Base-by-base conservation (phyloP, 2,888 invertebrate genomes). In the Psococerastis gibbosa region DNA sequence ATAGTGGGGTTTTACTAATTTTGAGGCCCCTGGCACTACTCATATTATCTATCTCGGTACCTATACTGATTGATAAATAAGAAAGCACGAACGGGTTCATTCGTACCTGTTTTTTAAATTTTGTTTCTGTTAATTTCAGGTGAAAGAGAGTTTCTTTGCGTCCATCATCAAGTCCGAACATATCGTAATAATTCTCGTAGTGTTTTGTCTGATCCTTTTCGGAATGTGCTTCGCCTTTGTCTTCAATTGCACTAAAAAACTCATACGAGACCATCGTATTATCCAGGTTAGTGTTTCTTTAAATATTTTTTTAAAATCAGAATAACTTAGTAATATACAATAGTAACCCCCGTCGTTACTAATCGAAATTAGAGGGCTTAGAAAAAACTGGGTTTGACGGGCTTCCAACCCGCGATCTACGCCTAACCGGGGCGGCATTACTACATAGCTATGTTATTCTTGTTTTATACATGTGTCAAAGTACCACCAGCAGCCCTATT, bases 171-270 rank as follows among this genome's bases (percentile, higher is more conserved):
- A 46, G 31, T 70, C 73, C 8, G 74, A 75, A 50, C 81, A 88
- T 59, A 83, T 89, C 57, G 66, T 82, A 58, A 81, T 87, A 54
- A 89, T 91, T 50, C 72, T 91, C 57, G 73, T 87, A 22, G 80
- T 91, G 46, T 89, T 89, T 61, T 81, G 82, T 17, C 64, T 87
- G 45, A 85, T 91, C 49, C 70, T 91, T 43, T 77, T 80, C 33
- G 85, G 87, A 22, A 84, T 91, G 80, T 81, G 82, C 56, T 75
- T 82, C 57, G 82, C 87, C 33, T 85, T 89, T 62, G 69, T 88
- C 49, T 83, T 83, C 64, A 88, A 87, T 57, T 89, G 89, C 61
- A 70, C 82, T 50, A 71, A 78, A 52, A 89, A 91, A 58, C 70
- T 91, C 32, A 73, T 84, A 54, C 75, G 81, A 58, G 88, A 89